Conservation (phyloP, 2,888 invertebrate species). For the Sinohyriopsis cumingii region DNA sequence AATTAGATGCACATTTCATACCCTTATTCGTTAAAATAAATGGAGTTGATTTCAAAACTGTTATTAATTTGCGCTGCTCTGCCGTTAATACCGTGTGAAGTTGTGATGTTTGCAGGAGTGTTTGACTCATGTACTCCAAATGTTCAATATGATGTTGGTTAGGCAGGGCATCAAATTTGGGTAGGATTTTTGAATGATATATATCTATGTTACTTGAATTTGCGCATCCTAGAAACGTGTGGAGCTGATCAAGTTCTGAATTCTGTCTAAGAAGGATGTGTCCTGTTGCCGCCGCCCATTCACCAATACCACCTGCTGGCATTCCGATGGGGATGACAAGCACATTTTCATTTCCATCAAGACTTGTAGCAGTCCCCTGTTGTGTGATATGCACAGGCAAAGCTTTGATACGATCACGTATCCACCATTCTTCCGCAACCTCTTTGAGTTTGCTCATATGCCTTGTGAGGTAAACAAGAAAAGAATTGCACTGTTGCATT, state of each 20-base stretch:
- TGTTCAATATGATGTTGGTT: constrained; percentile 2
- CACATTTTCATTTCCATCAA: constrained; percentile 5
- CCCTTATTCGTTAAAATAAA: constrained; percentile 10
- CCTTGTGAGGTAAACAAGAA: constrained; percentile 1
- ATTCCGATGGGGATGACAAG: constrained; percentile 26
- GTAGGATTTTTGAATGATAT: constrained; percentile 11
- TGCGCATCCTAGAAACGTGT: constrained; percentile 3
- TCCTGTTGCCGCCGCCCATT: constrained; percentile 17
- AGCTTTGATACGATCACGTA: not conserved
- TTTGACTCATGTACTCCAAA: constrained; percentile 5
- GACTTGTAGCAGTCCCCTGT: constrained; percentile 2
- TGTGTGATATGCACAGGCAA: constrained; percentile 14
- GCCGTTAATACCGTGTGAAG: no score
- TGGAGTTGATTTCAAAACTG: constrained; percentile 3
- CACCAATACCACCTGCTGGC: constrained; percentile 21
- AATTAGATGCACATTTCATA: constrained; percentile 8
- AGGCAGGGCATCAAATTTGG: constrained; percentile 6
- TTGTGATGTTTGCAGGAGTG: not conserved
- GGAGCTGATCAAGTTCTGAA: not conserved
- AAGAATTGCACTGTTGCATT: not conserved
- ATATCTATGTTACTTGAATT: not conserved
- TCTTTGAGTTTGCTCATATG: not conserved
- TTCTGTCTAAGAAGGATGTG: constrained; percentile 17
- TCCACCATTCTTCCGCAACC: not conserved
- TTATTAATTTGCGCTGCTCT: constrained; percentile 1